Base-by-base conservation (phyloP, 2,113 vertebrate genomes). In the Callithrix jacchus region DNA sequence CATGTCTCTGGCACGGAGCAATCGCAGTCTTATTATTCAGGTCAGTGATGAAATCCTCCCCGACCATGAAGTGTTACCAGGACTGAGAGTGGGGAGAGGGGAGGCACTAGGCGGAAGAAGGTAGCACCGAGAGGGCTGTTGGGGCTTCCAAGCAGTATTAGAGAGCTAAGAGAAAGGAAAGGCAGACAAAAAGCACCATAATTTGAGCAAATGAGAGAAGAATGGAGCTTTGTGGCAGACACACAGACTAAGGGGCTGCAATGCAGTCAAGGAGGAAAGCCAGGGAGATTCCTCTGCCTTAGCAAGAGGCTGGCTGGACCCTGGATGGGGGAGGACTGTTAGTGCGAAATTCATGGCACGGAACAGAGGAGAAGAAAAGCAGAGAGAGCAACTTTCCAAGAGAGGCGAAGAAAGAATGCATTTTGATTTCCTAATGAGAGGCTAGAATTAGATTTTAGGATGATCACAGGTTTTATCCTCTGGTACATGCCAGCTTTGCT, bases 401-500 rank as follows among this genome's bases (percentile, higher is more conserved):
- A 94, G 91, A 86, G 76, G 64, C 30, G 52, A 84, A 87, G 68
- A 58, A 89, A 87, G 27, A 95, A 96, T 93, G 56, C 79, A 74
- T 74, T 93, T 58, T 58, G 74, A 64, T 93, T 95, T 96, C 84
- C 96, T 96, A 93, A 91, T n/a, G 74, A 95, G 81, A 93, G 66
- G 89, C 92, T 91, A 91, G 96, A 96, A 95, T 97, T 93, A 90
- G 89, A 83, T 70, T 87, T 93, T 66, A 89, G 93, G 86, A 81
- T 76, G 89, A 95, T 87, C 94, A 93, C 89, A 96, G 93, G 81
- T 95, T 97, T 93, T 71, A 92, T 95, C 47, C 76, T 92, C 89
- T 77, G 49, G 47, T 80, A 89, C 52, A 42, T 40, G 92, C 93
- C 94, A 95, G 89, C 93, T 61, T 21, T 89, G 68, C 95, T 89